Evolutionary conservation across 2,888 invertebrate species (phyloP).

Genomic region (Drosophila cracens): DNA sequence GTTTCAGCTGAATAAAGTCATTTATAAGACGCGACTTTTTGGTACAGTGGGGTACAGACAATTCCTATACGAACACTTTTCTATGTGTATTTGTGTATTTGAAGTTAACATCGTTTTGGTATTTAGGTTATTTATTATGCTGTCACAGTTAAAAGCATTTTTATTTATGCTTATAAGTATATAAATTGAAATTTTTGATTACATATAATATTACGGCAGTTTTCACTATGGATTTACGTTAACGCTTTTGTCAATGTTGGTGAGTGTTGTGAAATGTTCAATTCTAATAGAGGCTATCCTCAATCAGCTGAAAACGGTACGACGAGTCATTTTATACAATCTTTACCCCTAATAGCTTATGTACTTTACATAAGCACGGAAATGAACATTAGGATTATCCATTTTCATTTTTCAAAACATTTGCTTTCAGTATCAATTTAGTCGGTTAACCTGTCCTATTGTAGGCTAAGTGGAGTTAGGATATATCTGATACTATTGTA

Average conservation of each 20-base stretch:
- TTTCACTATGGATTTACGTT: conserved; percentile 32
- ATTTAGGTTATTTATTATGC: conserved; percentile 1
- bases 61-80: not conserved
- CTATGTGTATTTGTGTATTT: not conserved
- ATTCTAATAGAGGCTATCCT: not conserved
- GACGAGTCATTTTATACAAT: not conserved
- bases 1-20: not conserved
- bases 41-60: not conserved
- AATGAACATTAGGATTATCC: not conserved
- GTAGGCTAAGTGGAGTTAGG: not conserved
- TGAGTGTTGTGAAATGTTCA: conserved; percentile 4
- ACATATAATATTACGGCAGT: conserved; percentile 53
- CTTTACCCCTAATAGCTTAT: not conserved
- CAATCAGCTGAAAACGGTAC: not conserved
- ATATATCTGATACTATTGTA: not conserved
- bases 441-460: not conserved
- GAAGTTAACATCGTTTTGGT: not conserved
- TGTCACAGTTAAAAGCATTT: conserved; percentile 36
- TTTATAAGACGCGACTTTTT: not conserved
- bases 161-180: conserved; percentile 26
- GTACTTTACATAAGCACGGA: not conserved
- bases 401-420: not conserved
- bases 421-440: not conserved
- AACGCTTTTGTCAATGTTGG: not conserved
- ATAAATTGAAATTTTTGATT: conserved; percentile 32